Evolutionary conservation across 1,140 invertebrate genomes (phyloP).

Genomic region (Panonychus citri): DNA sequence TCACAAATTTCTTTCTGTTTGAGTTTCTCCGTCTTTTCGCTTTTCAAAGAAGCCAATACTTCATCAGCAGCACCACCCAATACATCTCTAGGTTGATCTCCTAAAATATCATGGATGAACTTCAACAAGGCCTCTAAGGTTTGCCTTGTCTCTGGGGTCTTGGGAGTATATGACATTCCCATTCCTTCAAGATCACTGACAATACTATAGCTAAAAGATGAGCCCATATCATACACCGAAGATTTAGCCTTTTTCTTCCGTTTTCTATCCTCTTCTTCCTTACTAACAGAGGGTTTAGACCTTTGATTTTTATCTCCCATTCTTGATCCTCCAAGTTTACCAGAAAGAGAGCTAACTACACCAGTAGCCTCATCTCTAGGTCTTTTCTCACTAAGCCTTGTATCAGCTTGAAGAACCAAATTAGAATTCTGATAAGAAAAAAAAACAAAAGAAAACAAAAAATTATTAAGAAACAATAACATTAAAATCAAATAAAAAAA

Average conservation of each 20-base stretch:
- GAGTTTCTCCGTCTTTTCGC: conserved; percentile 69
- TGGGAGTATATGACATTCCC: conserved; percentile 80
- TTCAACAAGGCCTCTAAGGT: conserved; percentile 87
- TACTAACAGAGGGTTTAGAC: conserved; percentile 45
- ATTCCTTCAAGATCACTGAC: conserved; percentile 50
- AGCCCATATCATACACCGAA: conserved; percentile 30
- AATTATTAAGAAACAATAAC: not conserved
- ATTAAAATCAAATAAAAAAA: not conserved
- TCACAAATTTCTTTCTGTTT: conserved; percentile 76
- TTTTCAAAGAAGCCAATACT: conserved; percentile 80
- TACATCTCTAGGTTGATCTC: conserved; percentile 88
- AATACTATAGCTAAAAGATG: conserved; percentile 64
- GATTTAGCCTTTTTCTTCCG: conserved; percentile 12
- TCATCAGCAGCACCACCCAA: conserved; percentile 95
- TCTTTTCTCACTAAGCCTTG: conserved; percentile 81
- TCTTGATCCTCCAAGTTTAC: conserved; percentile 64
- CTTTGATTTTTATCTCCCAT: conserved; percentile 88
- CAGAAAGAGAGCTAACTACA: conserved; percentile 82
- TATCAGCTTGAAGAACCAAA: conserved; percentile 96
- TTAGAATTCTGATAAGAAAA: conserved; percentile 71
- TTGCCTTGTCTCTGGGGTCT: conserved; percentile 88
- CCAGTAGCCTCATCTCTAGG: conserved; percentile 97
- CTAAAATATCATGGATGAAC: conserved; percentile 89
- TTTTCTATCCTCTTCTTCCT: conserved; percentile 61
- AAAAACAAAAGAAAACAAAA: not conserved